Percentiles rank a stretch among this genome's conserved stretches.
Conservation (phyloP, 2,113 vertebrate species). For the Ornithorhynchus anatinus region DNA sequence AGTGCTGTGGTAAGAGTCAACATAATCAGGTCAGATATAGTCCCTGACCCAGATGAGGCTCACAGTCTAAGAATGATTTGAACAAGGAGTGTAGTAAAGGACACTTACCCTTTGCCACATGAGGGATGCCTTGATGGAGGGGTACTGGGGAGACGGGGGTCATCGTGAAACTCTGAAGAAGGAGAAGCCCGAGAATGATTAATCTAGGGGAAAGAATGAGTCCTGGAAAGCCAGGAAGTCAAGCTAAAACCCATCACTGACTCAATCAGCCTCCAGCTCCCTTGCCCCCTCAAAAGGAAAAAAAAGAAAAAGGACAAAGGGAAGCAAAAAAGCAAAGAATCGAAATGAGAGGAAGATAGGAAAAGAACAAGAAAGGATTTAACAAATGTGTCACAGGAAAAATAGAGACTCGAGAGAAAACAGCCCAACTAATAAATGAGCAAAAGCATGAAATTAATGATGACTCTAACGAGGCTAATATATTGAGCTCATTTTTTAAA, state of each 20-base stretch:
- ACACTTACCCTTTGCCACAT: too few relatives aligned
- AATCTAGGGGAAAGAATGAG: neutral
- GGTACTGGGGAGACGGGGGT: too few relatives aligned
- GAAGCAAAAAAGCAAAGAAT: conserved; percentile 12
- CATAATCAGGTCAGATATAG: too few relatives aligned
- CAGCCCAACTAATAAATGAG: conserved; percentile 38
- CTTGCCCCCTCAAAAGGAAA: neutral
- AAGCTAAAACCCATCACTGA: neutral
- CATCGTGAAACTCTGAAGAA: too few relatives aligned
- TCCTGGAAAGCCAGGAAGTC: neutral
- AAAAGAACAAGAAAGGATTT: neutral
- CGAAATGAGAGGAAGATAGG: neutral
- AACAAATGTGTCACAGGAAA: conserved; percentile 4
- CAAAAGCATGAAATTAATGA: conserved; percentile 51
- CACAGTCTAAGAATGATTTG: too few relatives aligned
- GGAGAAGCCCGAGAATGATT: neutral
- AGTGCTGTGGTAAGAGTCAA: too few relatives aligned
- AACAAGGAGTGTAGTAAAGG: too few relatives aligned
- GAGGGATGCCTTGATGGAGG: too few relatives aligned
- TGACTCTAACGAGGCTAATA: conserved; percentile 28
- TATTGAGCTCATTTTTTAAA: conserved; percentile 52
- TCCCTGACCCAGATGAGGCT: too few relatives aligned
- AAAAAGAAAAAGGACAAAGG: neutral
- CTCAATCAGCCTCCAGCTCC: neutral
- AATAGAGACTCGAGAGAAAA: conserved; percentile 36